Conservation (phyloP, 92 coral and sea anemone species). For the Muricea muricata region DNA sequence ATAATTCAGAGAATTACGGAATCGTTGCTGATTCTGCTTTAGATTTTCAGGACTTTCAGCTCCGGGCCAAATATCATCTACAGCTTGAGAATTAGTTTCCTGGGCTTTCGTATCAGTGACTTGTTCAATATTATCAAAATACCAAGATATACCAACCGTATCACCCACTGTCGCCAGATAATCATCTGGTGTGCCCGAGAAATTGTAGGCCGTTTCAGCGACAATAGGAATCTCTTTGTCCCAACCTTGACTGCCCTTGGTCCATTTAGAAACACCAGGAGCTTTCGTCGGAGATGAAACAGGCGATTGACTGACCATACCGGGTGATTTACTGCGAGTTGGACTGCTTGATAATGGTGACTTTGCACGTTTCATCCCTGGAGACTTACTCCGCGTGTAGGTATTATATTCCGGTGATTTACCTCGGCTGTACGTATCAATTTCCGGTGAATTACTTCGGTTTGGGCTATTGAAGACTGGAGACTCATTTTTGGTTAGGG, state of each 20-base stretch:
- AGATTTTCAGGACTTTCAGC: background rate
- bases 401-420: background rate
- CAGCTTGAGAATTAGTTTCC: background rate
- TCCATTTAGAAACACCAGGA: constrained; percentile 7
- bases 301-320: background rate
- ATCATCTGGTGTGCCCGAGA: background rate
- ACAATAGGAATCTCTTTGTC: background rate
- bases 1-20: constrained; percentile 26
- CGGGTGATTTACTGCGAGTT: background rate
- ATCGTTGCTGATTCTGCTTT: background rate
- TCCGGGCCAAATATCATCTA: background rate
- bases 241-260: background rate
- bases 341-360: background rate
- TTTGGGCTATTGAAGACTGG: background rate
- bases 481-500: background rate
- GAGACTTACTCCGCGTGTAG: background rate
- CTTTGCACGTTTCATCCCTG: background rate
- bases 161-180: constrained; percentile 5
- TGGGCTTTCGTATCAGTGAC: background rate
- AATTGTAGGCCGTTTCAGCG: background rate
- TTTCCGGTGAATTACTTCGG: background rate
- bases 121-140: constrained; percentile 10
- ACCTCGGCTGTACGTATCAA: background rate
- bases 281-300: background rate
- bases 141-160: constrained; percentile 3